These are phyloP conservation scores for Entomyzon cyanotis DNA, from an alignment of 2,113 vertebrate genomes.

Conservation along the genomic window DNA sequence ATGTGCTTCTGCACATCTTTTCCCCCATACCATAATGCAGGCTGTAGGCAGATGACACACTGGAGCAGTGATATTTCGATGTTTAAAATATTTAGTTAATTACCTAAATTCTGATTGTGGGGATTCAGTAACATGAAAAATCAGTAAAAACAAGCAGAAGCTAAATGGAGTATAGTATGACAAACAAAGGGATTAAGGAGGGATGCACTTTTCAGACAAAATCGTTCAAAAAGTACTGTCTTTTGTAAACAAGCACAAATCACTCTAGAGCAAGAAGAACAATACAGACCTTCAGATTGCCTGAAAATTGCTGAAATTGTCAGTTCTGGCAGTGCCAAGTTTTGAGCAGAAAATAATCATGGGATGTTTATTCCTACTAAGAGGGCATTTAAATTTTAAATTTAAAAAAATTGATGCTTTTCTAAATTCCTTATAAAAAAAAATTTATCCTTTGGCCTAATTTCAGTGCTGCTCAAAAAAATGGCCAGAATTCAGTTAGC, in stretches of 20 bases:
- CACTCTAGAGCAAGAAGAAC: not conserved
- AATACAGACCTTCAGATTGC: not conserved
- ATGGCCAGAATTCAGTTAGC: not conserved
- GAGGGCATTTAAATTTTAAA: not conserved
- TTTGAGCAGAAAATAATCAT: not conserved
- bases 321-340: not conserved
- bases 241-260: not conserved
- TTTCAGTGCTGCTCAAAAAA: not conserved
- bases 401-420: not conserved
- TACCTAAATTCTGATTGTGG: not conserved
- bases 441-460: not conserved
- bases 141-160: not conserved
- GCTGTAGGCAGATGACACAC: not conserved
- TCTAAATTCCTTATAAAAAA: not conserved
- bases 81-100: not conserved
- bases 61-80: not conserved
- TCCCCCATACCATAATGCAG: not conserved
- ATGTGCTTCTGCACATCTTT: not conserved
- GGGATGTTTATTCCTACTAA: not conserved
- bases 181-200: not conserved
- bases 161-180: not conserved
- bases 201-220: not conserved
- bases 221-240: not conserved
- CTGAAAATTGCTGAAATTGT: not conserved
- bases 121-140: not conserved